A percentile compares a stretch with the other conserved stretches of the same genome.
These are phyloP conservation scores for Ylistrum balloti DNA, from an alignment of 1,140 invertebrate genomes.

Conservation along the genomic window DNA sequence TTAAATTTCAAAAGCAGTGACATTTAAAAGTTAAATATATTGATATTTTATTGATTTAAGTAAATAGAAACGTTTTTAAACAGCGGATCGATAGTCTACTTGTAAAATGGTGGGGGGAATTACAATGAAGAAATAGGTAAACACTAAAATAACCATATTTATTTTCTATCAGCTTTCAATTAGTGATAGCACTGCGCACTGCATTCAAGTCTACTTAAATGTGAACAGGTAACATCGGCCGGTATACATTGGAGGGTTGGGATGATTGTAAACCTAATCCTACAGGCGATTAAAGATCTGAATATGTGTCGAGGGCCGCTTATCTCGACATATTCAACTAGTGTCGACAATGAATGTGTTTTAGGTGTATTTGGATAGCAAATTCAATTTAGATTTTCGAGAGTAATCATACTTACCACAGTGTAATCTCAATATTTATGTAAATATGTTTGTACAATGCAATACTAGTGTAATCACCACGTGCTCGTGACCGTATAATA, in stretches of 20 bases:
- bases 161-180: constrained; percentile 12
- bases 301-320: background rate
- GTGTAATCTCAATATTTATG: background rate
- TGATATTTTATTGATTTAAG: background rate
- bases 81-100: background rate
- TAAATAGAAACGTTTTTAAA: background rate
- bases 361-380: background rate
- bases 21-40: constrained; percentile 18
- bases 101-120: background rate
- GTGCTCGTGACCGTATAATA: background rate
- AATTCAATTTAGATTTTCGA: background rate
- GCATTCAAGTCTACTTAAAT: background rate
- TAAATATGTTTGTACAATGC: background rate
- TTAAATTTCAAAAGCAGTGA: constrained; percentile 4
- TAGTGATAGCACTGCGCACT: background rate
- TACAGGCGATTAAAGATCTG: background rate
- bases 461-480: background rate
- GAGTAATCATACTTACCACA: background rate
- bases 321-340: background rate
- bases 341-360: background rate
- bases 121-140: background rate
- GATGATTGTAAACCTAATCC: background rate
- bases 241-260: no score
- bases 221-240: no score
- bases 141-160: background rate